A percentile compares a stretch with the other conserved stretches of the same genome.
Evolutionary conservation across 1,140 invertebrate species (phyloP).

Genomic region (Drosophila funebris): DNA sequence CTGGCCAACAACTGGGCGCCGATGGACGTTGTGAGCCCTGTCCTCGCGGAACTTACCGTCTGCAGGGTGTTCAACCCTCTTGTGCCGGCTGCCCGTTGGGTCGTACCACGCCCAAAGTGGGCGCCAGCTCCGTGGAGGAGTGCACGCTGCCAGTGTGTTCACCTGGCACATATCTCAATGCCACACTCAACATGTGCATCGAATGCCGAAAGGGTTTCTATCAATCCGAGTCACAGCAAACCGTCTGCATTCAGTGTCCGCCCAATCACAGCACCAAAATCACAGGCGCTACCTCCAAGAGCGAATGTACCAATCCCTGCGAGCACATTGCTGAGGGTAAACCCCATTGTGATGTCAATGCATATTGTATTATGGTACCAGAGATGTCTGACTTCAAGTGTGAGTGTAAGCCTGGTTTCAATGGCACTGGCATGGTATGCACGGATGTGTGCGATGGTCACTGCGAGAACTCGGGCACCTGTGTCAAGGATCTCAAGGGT

Average conservation of each 20-base stretch:
- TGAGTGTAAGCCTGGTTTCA: conserved; percentile 97
- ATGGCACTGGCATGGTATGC: conserved; percentile 93
- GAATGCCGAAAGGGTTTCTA: conserved; percentile 96
- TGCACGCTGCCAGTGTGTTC: conserved; percentile 95
- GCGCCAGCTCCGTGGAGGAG: conserved; percentile 93
- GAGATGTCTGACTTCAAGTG: conserved; percentile 95
- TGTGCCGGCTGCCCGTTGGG: conserved; percentile 95
- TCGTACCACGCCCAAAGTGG: conserved; percentile 93
- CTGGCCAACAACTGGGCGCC: conserved; percentile 93
- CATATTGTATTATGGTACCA: conserved; percentile 93
- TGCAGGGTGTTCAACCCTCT: conserved; percentile 93
- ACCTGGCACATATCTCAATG: conserved; percentile 93
- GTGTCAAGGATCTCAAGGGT: conserved; percentile 92
- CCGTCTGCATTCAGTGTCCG: conserved; percentile 93
- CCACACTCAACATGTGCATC: conserved; percentile 92
- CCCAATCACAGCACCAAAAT: conserved; percentile 95
- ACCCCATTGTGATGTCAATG: conserved; percentile 93
- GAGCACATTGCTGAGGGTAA: conserved; percentile 89
- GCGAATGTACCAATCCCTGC: conserved; percentile 96
- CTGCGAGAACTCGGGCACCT: conserved; percentile 96
- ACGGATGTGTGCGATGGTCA: conserved; percentile 93
- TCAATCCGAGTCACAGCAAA: conserved; percentile 95
- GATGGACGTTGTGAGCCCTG: conserved; percentile 97
- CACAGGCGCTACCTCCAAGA: conserved; percentile 88
- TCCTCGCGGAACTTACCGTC: conserved; percentile 94